Conservation (phyloP, 2,113 vertebrate species). For the Austrofundulus limnaeus region DNA sequence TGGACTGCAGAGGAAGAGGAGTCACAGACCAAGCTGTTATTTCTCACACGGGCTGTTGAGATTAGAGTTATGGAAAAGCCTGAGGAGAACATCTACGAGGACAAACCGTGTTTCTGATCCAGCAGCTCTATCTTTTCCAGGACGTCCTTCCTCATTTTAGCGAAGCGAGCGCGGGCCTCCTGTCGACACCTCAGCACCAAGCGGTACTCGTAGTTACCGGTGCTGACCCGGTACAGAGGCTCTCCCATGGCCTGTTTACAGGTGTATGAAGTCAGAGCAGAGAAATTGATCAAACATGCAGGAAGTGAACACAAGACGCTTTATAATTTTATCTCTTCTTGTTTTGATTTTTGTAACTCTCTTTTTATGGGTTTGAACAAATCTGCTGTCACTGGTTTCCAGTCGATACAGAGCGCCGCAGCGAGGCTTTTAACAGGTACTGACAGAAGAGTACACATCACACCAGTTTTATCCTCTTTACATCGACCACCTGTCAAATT, state of each 20-base stretch:
- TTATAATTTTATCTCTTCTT: no score
- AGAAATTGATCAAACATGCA: not conserved
- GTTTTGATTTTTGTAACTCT: no score
- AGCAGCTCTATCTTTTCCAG: conserved; percentile 97
- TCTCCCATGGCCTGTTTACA: conserved; percentile 90
- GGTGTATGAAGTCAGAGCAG: not conserved
- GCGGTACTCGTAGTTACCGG: conserved; percentile 97
- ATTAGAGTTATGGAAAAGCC: not conserved
- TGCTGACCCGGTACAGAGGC: conserved; percentile 93
- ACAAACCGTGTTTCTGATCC: conserved; percentile 95
- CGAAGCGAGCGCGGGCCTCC: conserved; percentile 93
- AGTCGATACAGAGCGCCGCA: no score
- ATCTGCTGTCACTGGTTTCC: no score
- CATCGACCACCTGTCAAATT: no score
- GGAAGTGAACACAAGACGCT: not conserved
- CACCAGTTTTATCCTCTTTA: no score
- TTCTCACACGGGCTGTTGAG: no score
- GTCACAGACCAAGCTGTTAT: not conserved
- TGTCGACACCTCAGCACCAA: conserved; percentile 94
- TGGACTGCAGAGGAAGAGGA: conserved; percentile 83
- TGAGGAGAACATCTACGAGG: not conserved
- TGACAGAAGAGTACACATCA: no score
- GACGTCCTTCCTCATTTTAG: conserved; percentile 98
- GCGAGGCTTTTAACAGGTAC: no score
- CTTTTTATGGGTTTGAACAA: no score